Percentiles rank a stretch among this genome's conserved stretches.
Conservation (phyloP, 1,140 invertebrate genomes). For the Luehdorfia chinensis region DNA sequence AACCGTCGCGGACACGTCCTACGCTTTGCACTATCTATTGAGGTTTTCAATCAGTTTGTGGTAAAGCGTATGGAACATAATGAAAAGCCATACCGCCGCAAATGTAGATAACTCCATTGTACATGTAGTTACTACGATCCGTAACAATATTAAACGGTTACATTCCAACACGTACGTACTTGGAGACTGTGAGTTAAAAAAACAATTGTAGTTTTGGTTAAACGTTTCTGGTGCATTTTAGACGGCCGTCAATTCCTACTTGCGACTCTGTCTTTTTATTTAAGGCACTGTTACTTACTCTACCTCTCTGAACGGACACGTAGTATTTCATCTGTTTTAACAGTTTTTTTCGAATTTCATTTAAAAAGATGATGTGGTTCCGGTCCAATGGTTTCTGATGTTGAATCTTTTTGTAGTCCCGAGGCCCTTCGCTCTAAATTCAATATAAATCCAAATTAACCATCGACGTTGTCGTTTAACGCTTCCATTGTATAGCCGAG, state of each 20-base stretch:
- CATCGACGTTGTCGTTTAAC: slow-evolving; percentile 38
- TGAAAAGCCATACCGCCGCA: too few relatives aligned
- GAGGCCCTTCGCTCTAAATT: slow-evolving; percentile 42
- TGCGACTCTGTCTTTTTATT: slow-evolving; percentile 17
- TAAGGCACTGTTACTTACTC: slow-evolving; percentile 22
- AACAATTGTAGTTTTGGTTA: too few relatives aligned
- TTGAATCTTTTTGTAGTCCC: slow-evolving; percentile 33
- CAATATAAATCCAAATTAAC: slow-evolving; percentile 55
- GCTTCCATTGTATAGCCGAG: slow-evolving; percentile 50
- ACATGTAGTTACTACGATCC: too few relatives aligned
- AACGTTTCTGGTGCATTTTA: too few relatives aligned
- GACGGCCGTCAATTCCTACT: neutral
- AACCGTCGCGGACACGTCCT: too few relatives aligned
- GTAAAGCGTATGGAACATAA: too few relatives aligned
- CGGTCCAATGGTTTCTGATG: slow-evolving; percentile 39
- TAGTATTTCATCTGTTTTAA: slow-evolving; percentile 41
- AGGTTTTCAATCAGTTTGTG: too few relatives aligned
- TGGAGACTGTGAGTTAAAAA: too few relatives aligned
- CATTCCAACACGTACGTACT: too few relatives aligned
- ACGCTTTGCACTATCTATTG: too few relatives aligned
- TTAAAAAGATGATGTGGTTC: slow-evolving; percentile 50
- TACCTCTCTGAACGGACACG: slow-evolving; percentile 28
- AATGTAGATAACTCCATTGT: too few relatives aligned
- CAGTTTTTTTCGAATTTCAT: slow-evolving; percentile 51
- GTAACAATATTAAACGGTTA: too few relatives aligned